Conservation (phyloP, 1,140 invertebrate species). For the Periplaneta americana region DNA sequence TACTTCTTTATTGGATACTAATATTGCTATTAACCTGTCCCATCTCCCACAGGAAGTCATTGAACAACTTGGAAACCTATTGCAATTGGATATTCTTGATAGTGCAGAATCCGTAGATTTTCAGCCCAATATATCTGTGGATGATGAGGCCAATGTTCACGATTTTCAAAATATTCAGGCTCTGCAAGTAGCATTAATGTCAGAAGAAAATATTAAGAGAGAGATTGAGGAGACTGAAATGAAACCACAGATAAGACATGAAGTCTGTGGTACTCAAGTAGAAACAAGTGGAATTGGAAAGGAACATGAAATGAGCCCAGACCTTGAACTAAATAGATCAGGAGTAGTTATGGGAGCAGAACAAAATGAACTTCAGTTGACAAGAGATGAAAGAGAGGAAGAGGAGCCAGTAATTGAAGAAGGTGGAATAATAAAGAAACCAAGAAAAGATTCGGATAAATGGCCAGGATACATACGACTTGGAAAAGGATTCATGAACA, state of each 20-base stretch:
- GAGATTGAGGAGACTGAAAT: background rate
- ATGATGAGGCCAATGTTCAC: background rate
- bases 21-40: constrained; percentile 33
- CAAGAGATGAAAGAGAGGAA: background rate
- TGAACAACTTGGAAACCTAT: constrained; percentile 38
- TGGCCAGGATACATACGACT: background rate
- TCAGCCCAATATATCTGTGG: background rate
- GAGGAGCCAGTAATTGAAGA: background rate
- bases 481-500: background rate
- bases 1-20: constrained; percentile 38
- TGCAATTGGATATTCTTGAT: constrained; percentile 33
- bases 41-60: constrained; percentile 40
- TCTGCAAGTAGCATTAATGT: background rate
- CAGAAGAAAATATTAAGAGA: background rate
- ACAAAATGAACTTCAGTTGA: background rate
- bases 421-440: background rate
- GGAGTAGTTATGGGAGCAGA: background rate
- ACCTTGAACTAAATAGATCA: background rate
- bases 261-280: background rate
- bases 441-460: background rate
- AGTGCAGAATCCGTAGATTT: background rate
- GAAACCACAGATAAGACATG: background rate
- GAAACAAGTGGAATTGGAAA: background rate
- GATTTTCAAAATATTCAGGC: background rate
- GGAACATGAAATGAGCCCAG: background rate